Percentiles rank a stretch among this genome's conserved stretches.
These are phyloP conservation scores for Leuciscus waleckii DNA, from an alignment of 2,797 vertebrate species.

Conservation along the genomic window DNA sequence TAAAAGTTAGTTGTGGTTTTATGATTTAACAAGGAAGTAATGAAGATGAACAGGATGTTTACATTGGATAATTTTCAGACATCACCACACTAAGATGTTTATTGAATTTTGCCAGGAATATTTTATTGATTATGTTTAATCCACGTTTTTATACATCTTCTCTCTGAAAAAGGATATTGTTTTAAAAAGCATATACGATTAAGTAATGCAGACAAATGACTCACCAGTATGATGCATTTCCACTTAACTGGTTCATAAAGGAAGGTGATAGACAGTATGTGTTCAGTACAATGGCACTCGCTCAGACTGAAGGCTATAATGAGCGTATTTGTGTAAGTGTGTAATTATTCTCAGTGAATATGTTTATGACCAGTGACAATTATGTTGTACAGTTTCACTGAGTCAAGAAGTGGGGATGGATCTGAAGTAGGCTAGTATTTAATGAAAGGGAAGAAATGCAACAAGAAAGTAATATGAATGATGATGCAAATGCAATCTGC, in stretches of 20 bases:
- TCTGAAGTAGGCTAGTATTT: neutral
- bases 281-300: neutral
- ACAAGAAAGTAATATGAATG: neutral
- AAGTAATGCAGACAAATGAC: neutral
- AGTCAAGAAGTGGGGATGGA: neutral
- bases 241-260: neutral
- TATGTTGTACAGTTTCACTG: neutral
- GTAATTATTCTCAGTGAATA: neutral
- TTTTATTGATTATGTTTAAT: neutral
- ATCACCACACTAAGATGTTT: neutral
- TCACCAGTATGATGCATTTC: neutral
- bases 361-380: neutral
- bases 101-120: neutral
- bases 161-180: neutral
- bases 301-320: neutral
- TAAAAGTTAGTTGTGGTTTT: neutral
- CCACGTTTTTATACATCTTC: too few species aligned
- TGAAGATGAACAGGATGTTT: slow-evolving; percentile 7
- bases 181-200: neutral
- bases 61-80: neutral
- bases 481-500: neutral
- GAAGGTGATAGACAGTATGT: neutral
- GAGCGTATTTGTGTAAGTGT: neutral
- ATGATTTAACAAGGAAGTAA: slow-evolving; percentile 4
- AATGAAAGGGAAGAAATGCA: neutral